Evolutionary conservation across 2,888 invertebrate species (phyloP), one percentile per base, ranked within the genome.

Genomic region (Stenchaetothrips biformis): DNA sequence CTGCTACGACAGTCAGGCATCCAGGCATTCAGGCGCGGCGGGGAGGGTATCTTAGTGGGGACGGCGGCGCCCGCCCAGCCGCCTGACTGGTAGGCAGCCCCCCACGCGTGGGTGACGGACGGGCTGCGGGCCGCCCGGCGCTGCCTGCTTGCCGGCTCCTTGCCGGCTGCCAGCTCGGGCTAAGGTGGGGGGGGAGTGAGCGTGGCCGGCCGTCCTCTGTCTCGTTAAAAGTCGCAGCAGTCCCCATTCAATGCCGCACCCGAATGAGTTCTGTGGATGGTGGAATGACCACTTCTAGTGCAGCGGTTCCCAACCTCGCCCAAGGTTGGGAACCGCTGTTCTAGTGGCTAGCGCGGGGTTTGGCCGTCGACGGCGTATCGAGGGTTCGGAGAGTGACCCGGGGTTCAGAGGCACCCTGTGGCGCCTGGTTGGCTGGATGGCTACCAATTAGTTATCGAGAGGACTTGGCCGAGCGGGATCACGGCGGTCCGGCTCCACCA

Each of bases 401-500:
- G n/a, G n/a, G n/a, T n/a, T n/a, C n/a, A 25, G 67, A 25, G 67
- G 25, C 18, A 67, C n/a, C 25, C 37, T 37, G 37, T 37, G 37
- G 37, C 37, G 37, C 2, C 37, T 37, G 37, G 37, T 37, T 37
- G 37, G 37, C 37, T 37, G 37, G 37, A 37, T 37, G 37, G 37
- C 37, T 37, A 37, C 67, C 67, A 74, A 74, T 74, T 74, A 74
- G 25, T 74, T 74, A 74, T 74, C 67, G 25, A 25, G 25, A 74
- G 67, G 67, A 74, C 67, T 74, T 74, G 11, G 21, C 25, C 25
- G 9, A 25, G 67, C 6, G 25, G 67, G 67, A 74, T 74, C 67
- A 21, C 67, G 67, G 37, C 37, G 37, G 37, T n/a, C n/a, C n/a
- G n/a, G n/a, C n/a, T n/a, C n/a, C n/a, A n/a, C n/a, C n/a, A n/a